Conservation (phyloP, 53 echinoderm and acorn worm genomes). For the Echinarachnius parma region DNA sequence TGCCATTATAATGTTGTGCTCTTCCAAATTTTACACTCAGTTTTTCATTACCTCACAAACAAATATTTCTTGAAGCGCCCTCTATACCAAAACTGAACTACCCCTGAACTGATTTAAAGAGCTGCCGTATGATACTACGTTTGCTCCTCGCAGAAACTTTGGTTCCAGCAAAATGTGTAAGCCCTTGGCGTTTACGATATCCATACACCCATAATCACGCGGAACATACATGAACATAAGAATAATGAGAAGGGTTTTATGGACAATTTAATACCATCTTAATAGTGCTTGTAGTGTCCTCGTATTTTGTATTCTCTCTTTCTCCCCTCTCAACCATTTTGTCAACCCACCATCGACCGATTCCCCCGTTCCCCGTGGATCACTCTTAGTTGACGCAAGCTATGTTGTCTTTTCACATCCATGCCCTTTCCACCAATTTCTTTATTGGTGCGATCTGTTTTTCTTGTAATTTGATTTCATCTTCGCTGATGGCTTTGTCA, state of each 20-base stretch:
- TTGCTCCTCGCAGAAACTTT: too few species aligned
- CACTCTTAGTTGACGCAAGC: constrained; percentile 20
- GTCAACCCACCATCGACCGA: constrained; percentile 19
- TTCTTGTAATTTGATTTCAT: constrained; percentile 49
- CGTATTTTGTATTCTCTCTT: constrained; percentile 19
- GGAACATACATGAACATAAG: not conserved
- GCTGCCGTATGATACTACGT: too few species aligned
- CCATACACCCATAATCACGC: constrained; percentile 29
- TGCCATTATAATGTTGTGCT: too few species aligned
- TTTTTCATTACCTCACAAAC: too few species aligned
- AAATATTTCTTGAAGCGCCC: too few species aligned
- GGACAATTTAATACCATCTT: constrained; percentile 51
- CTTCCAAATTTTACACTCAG: too few species aligned
- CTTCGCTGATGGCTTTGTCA: constrained; percentile 21
- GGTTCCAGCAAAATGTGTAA: too few species aligned
- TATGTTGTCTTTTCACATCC: constrained; percentile 55
- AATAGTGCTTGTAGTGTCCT: constrained; percentile 40
- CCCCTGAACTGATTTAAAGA: too few species aligned
- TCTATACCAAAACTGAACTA: too few species aligned
- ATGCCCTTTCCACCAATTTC: constrained; percentile 1
- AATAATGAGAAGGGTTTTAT: constrained; percentile 30
- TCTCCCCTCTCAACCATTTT: not conserved
- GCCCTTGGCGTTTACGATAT: constrained; percentile 40
- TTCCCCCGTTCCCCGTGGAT: constrained; percentile 32
- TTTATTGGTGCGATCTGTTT: constrained; percentile 22